phyloP scores from a whole-genome alignment of 2,888 invertebrate genomes.

The Eupsilia transversa region DNA sequence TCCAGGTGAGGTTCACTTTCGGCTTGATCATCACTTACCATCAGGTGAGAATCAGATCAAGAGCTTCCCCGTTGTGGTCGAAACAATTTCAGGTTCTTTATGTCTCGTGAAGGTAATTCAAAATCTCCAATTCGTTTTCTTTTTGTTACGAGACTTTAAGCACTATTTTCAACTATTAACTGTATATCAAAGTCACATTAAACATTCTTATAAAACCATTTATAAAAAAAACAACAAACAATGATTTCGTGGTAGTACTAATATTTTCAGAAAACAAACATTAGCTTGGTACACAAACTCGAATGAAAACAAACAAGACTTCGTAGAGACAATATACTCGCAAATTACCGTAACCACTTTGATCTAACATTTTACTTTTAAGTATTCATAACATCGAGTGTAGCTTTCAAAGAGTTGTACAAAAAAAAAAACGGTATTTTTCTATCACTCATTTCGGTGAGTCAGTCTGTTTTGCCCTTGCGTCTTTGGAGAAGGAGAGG shows the following conservation, averaged over 20 bases:
- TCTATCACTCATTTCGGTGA: too few species aligned
- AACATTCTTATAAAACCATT: background rate
- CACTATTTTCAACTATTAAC: background rate
- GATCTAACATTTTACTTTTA: slow-evolving; percentile 43
- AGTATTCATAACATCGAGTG: slow-evolving; percentile 30
- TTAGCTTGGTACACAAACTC: slow-evolving; percentile 39
- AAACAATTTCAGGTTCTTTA: background rate
- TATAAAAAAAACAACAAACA: slow-evolving; percentile 23
- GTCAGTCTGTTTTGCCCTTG: background rate
- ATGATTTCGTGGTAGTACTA: slow-evolving; percentile 23
- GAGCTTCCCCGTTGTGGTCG: too few species aligned
- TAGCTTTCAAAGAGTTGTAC: slow-evolving; percentile 10
- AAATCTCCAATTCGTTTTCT: background rate
- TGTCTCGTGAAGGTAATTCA: background rate
- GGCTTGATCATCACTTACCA: too few species aligned
- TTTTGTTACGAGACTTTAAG: background rate
- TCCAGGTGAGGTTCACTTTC: too few species aligned
- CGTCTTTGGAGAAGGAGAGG: background rate
- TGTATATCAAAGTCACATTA: slow-evolving; percentile 3
- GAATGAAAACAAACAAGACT: slow-evolving; percentile 32
- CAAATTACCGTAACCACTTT: slow-evolving; percentile 45
- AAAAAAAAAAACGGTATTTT: too few species aligned
- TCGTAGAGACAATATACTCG: slow-evolving; percentile 34
- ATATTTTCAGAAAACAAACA: slow-evolving; percentile 53
- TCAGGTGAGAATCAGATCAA: too few species aligned